Conservation (phyloP, 2,888 invertebrate species). For the Anagyrus pseudococci region DNA sequence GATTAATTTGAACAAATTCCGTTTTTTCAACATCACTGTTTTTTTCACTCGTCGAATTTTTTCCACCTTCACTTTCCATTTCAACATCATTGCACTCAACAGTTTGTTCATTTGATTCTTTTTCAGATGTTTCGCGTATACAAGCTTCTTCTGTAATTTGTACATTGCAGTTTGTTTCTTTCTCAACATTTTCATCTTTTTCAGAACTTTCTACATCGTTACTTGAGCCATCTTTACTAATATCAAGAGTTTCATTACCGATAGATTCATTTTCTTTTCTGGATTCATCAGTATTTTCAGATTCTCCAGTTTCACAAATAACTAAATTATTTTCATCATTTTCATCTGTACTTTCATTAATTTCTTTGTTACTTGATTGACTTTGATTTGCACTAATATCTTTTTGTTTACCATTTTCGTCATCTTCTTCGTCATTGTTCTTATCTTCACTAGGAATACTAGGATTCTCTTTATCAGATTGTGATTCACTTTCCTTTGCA, state of each 20-base stretch:
- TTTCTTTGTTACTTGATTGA: not conserved
- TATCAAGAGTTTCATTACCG: not conserved
- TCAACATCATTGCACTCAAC: conserved; percentile 44
- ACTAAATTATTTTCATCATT: not conserved
- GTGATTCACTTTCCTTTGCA: conserved; percentile 35
- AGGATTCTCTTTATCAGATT: not conserved
- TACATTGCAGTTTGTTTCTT: conserved; percentile 29
- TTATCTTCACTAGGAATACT: not conserved
- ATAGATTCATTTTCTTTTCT: not conserved
- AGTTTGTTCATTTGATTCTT: conserved; percentile 45
- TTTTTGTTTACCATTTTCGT: not conserved
- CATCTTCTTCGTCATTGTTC: conserved; percentile 29
- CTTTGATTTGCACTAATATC: not conserved
- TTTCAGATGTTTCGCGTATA: conserved; percentile 3
- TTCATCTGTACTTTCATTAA: not conserved
- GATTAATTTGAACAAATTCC: conserved; percentile 57
- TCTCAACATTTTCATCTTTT: conserved; percentile 48
- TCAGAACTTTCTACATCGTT: conserved; percentile 45
- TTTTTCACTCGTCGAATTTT: conserved; percentile 45
- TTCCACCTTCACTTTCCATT: conserved; percentile 41
- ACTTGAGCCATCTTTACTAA: not conserved
- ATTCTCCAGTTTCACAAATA: not conserved
- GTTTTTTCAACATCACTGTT: conserved; percentile 54
- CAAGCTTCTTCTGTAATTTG: not conserved
- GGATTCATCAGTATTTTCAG: not conserved